A percentile compares a stretch with the other conserved stretches of the same genome.
Conservation (phyloP, 2,888 invertebrate species). For the Melolontha melolontha region DNA sequence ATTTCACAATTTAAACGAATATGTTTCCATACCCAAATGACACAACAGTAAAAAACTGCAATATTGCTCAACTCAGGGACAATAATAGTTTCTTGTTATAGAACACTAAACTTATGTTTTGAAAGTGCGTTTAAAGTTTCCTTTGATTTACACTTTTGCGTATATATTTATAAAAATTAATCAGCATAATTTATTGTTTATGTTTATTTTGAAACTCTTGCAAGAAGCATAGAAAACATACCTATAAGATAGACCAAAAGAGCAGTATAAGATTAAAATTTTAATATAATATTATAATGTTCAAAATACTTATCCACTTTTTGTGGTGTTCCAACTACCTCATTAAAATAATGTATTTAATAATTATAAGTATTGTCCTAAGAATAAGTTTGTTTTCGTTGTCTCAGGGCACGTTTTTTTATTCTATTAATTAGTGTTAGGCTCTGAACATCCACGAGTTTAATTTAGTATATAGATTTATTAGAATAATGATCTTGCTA, state of each 20-base stretch:
- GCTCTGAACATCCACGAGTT: constrained; percentile 28
- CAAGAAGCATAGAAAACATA: neutral
- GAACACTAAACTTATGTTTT: constrained; percentile 5
- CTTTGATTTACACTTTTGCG: constrained; percentile 25
- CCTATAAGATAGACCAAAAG: constrained; percentile 9
- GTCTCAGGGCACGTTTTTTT: constrained; percentile 60
- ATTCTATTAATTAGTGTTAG: constrained; percentile 27
- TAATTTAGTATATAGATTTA: too few relatives aligned
- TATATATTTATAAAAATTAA: constrained; percentile 20
- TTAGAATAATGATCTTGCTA: too few relatives aligned
- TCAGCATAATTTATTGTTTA: constrained; percentile 3
- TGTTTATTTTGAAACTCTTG: constrained; percentile 18
- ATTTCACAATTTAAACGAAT: neutral
- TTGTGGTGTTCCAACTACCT: constrained; percentile 59
- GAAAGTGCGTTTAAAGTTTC: constrained; percentile 24
- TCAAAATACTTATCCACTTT: constrained; percentile 56
- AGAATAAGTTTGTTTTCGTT: constrained; percentile 54
- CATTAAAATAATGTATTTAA: constrained; percentile 55
- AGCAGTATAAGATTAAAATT: neutral
- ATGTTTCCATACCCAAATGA: neutral
- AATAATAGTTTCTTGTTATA: constrained; percentile 19
- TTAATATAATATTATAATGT: constrained; percentile 48
- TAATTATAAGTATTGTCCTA: constrained; percentile 55
- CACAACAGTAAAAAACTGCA: neutral
- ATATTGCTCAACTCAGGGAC: constrained; percentile 39